Evolutionary conservation across 1,140 invertebrate species (phyloP), one percentile per base, ranked within the genome.

Genomic region (Drosophila triauraria): DNA sequence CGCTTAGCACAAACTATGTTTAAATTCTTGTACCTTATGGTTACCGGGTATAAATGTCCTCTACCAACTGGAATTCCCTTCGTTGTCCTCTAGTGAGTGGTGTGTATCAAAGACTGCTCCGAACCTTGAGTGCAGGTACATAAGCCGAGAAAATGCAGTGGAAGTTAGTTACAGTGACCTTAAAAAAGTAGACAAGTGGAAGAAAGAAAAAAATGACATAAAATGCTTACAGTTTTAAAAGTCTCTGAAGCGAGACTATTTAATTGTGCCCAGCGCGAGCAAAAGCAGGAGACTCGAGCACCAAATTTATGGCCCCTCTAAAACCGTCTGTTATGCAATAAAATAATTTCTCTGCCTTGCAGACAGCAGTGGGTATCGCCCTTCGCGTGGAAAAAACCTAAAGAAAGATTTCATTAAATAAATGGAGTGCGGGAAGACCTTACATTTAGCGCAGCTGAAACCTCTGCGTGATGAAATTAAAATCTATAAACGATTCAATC

Each of bases 281-380:
- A 51, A 67, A 25, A 80, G 63, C 60, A 84, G 74, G 62, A 75
- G 80, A 82, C 80, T 77, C 70, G 60, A 72, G 67, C 81, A 84
- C 69, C 75, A 63, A 90, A 90, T 88, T 85, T 85, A 90, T 72
- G 78, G 75, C 78, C 77, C 51, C 64, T 67, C 78, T 74, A 68
- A 82, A 90, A 75, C 81, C 78, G 81, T 82, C 70, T 75, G 81
- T 90, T 90, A 84, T 90, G 70, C 81, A 85, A 88, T 88, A 84
- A 90, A 88, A 90, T 88, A 85, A 76, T 90, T 90, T 85, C 74
- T 80, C 38, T 70, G 20, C 12, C 44, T 23, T 13, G 3, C 38
- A 40, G 27, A 20, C 20, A 51, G 3, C 23, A 51, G 12, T 23
- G n/a, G 27, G 35, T 32, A 44, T 44, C 38, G 25, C 56, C 35